phyloP scores from a whole-genome alignment of 2,113 vertebrate species.

The Sardina pilchardus region DNA sequence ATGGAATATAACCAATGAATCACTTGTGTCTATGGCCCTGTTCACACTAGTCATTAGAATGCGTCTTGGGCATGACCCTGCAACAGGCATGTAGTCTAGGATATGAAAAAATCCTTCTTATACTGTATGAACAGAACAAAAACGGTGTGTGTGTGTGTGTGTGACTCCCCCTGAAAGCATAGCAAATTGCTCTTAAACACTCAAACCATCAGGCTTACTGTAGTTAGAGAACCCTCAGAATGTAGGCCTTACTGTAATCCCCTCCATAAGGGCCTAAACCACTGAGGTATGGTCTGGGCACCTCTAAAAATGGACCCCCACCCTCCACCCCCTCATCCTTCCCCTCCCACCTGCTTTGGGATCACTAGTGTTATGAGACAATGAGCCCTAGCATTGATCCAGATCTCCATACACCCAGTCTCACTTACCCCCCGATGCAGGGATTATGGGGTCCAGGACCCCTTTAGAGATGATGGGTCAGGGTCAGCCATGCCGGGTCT shows the following conservation, averaged over 20 bases:
- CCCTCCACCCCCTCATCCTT: too few species aligned
- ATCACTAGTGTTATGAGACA: background rate
- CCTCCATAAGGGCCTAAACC: background rate
- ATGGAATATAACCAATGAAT: too few species aligned
- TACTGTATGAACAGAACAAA: background rate
- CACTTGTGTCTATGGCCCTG: too few species aligned
- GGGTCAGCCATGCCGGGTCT: background rate
- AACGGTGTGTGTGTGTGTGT: background rate
- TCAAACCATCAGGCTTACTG: too few species aligned
- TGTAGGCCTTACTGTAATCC: background rate
- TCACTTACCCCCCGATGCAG: conserved; percentile 56
- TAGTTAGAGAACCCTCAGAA: background rate
- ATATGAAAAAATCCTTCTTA: background rate
- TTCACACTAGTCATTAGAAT: too few species aligned
- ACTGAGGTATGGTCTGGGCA: background rate
- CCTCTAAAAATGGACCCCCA: background rate
- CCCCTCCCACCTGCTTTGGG: too few species aligned
- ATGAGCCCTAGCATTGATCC: background rate
- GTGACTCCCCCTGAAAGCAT: background rate
- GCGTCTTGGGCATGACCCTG: too few species aligned
- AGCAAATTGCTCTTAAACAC: background rate
- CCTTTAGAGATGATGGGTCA: conserved; percentile 66
- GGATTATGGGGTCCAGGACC: conserved; percentile 66
- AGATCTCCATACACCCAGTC: conserved; percentile 54
- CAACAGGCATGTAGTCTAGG: background rate